A percentile compares a stretch with the other conserved stretches of the same genome.
phyloP scores from a whole-genome alignment of 1,140 invertebrate species.

The Formica selysi region DNA sequence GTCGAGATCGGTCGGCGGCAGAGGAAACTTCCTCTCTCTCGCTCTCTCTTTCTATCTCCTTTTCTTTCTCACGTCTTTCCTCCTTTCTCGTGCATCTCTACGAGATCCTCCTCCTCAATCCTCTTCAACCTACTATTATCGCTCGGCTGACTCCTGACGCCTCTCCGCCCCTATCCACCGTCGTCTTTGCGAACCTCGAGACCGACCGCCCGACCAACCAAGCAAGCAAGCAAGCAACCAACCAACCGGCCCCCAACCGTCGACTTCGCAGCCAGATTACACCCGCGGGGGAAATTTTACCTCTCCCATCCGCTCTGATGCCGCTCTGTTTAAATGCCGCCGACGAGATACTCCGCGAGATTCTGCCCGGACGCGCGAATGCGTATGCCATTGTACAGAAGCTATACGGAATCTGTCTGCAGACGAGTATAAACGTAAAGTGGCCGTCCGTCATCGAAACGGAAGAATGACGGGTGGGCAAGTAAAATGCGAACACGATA shows the following conservation, averaged over 20 bases:
- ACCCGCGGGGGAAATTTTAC: constrained; percentile 78
- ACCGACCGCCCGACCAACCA: constrained; percentile 19
- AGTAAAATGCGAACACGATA: constrained; percentile 7
- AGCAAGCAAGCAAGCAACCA: background rate
- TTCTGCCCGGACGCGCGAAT: constrained; percentile 16
- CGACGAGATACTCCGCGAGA: constrained; percentile 35
- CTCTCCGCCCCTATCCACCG: constrained; percentile 12
- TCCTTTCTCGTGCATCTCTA: background rate
- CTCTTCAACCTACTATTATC: background rate
- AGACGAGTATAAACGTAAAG: background rate
- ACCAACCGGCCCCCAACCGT: constrained; percentile 51
- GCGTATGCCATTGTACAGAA: constrained; percentile 40
- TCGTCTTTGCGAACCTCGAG: constrained; percentile 43
- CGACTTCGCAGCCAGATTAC: constrained; percentile 78
- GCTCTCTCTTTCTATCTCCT: background rate
- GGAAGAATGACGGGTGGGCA: background rate
- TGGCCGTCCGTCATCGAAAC: background rate
- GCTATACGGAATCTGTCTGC: background rate
- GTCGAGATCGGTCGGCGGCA: constrained; percentile 63
- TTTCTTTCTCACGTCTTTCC: too few relatives aligned
- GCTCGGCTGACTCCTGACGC: constrained; percentile 44
- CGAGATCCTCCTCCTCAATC: background rate
- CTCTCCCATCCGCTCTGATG: constrained; percentile 23
- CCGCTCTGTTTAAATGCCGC: constrained; percentile 53
- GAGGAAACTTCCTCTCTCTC: constrained; percentile 34